phyloP scores from a whole-genome alignment of 53 echinoderm and acorn worm species.

The Crossaster papposus region DNA sequence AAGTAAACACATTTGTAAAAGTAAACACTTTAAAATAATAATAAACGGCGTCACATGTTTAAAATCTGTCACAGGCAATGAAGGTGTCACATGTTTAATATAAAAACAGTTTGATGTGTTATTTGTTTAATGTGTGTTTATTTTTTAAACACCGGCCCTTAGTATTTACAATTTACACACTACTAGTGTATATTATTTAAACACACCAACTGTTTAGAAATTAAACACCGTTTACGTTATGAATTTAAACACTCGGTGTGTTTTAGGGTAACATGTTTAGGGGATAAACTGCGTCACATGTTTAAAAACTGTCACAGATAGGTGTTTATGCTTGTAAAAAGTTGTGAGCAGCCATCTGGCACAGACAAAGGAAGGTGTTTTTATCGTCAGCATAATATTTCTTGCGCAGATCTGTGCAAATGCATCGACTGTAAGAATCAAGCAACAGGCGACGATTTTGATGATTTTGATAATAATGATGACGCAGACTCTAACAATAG shows the following conservation, averaged over 20 bases:
- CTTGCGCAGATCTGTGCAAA: too few species aligned
- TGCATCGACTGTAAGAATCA: too few species aligned
- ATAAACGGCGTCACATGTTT: constrained; percentile 31
- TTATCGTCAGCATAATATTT: too few species aligned
- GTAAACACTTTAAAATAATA: constrained; percentile 31
- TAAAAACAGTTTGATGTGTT: constrained; percentile 39
- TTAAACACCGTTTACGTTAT: constrained; percentile 18
- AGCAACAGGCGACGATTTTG: too few species aligned
- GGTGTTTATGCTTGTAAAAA: constrained; percentile 28
- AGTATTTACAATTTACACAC: constrained; percentile 30
- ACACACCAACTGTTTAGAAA: not conserved
- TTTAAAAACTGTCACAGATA: constrained; percentile 39
- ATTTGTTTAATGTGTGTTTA: constrained; percentile 34
- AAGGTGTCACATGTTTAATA: constrained; percentile 23
- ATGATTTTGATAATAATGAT: too few species aligned
- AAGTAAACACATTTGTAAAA: constrained; percentile 37
- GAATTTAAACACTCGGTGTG: constrained; percentile 20
- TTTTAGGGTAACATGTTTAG: constrained; percentile 14
- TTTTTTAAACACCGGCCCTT: constrained; percentile 25
- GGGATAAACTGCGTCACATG: constrained; percentile 19
- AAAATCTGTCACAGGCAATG: too few species aligned
- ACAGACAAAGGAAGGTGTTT: too few species aligned
- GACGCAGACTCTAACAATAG: too few species aligned
- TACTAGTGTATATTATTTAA: constrained; percentile 2
- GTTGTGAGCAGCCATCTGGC: too few species aligned